These are phyloP conservation scores for Yponomeuta sedellus DNA, from an alignment of 2,888 invertebrate genomes.

Conservation along the genomic window DNA sequence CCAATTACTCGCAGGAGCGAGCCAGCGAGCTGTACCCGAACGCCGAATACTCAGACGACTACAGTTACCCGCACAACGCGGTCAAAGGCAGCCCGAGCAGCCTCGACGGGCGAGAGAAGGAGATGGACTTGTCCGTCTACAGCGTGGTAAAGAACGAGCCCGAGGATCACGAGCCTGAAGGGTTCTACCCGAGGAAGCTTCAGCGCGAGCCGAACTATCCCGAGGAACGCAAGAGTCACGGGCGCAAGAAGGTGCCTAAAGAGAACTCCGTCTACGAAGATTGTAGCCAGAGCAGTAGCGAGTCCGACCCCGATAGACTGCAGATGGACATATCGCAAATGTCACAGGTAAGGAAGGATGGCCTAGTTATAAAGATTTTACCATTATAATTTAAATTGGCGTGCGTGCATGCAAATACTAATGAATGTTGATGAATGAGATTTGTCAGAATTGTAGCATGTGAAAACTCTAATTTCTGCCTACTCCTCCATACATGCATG, in stretches of 20 bases:
- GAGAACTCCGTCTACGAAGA: conserved; percentile 74
- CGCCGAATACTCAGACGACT: conserved; percentile 54
- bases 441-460: too few relatives aligned
- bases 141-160: conserved; percentile 58
- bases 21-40: conserved; percentile 50
- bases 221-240: conserved; percentile 60
- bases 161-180: conserved; percentile 40
- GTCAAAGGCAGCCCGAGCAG: conserved; percentile 32
- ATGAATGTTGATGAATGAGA: too few relatives aligned
- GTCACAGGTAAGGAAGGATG: conserved; percentile 51
- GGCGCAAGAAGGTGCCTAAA: conserved; percentile 49
- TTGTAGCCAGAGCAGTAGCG: conserved; percentile 81
- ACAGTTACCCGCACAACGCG: conserved; percentile 21
- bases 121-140: conserved; percentile 69
- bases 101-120: conserved; percentile 57
- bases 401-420: too few relatives aligned
- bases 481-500: too few relatives aligned
- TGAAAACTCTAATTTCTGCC: too few relatives aligned
- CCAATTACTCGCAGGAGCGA: conserved; percentile 50
- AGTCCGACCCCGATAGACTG: conserved; percentile 84
- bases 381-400: too few relatives aligned
- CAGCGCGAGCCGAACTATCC: conserved; percentile 39
- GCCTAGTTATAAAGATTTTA: too few relatives aligned
- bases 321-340: conserved; percentile 82
- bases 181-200: conserved; percentile 42